Conservation (phyloP, 2,113 vertebrate species). For the Cnemophilus loriae region DNA sequence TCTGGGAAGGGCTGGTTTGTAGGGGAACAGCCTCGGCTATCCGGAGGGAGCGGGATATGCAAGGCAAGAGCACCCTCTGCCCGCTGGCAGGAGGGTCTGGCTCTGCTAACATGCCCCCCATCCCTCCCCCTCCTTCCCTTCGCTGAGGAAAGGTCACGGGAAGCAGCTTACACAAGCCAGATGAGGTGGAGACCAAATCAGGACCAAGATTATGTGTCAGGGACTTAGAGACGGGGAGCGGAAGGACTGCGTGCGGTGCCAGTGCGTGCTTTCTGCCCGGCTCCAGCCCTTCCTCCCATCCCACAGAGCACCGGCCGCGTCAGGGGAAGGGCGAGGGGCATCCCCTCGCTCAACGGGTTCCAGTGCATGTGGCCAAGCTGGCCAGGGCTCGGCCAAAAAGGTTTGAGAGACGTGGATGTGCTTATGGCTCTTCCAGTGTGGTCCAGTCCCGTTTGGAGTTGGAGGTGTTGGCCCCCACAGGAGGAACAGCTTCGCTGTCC, state of each 20-base stretch:
- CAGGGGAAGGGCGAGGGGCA: background rate
- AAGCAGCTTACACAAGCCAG: conserved; percentile 47
- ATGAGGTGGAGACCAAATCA: conserved; percentile 53
- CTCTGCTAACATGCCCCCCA: conserved; percentile 39
- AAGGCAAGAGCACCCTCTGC: conserved; percentile 79
- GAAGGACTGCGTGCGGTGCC: background rate
- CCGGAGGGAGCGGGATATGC: conserved; percentile 62
- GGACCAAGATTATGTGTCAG: conserved; percentile 62
- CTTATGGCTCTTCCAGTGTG: background rate
- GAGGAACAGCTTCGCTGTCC: background rate
- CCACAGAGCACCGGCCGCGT: background rate
- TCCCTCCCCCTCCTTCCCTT: conserved; percentile 32
- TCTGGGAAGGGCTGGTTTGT: background rate
- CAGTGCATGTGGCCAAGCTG: background rate
- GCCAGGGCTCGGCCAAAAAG: background rate
- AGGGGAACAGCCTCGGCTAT: background rate
- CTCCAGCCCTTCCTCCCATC: conserved; percentile 40
- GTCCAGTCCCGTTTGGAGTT: background rate
- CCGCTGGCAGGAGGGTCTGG: conserved; percentile 73
- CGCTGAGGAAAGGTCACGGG: conserved; percentile 50
- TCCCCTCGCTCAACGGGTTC: background rate
- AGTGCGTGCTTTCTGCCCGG: background rate
- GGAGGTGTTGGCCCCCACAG: rapidly evolving
- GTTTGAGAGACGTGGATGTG: background rate
- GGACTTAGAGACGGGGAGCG: background rate